Evolutionary conservation across 1,140 invertebrate genomes (phyloP).

Genomic region (Acromyrmex echinatior): DNA sequence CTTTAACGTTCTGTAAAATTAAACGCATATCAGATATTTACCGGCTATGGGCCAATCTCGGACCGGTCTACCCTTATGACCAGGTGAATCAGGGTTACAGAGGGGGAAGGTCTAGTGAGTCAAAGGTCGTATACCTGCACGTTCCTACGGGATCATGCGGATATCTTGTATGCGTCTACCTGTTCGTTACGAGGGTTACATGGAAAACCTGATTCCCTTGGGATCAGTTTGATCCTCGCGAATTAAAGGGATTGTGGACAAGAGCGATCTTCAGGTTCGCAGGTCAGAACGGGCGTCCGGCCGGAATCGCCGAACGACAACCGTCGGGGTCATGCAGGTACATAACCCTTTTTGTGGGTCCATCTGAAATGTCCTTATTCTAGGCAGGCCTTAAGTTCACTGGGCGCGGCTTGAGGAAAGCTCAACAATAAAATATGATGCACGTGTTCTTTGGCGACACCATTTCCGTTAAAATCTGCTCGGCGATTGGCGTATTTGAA

Average conservation of each 20-base stretch:
- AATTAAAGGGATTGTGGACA: slow-evolving; percentile 59
- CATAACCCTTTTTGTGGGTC: slow-evolving; percentile 81
- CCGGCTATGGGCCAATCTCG: neutral
- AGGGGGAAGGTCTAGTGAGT: slow-evolving; percentile 69
- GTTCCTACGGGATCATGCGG: slow-evolving; percentile 60
- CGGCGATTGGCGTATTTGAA: slow-evolving; percentile 44
- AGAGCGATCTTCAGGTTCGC: slow-evolving; percentile 57
- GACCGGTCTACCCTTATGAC: slow-evolving; percentile 37
- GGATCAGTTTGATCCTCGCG: slow-evolving; percentile 34
- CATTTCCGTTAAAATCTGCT: slow-evolving; percentile 13
- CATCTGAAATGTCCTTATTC: slow-evolving; percentile 82
- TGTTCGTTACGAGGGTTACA: slow-evolving; percentile 58
- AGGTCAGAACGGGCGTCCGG: slow-evolving; percentile 72
- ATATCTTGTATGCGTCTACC: slow-evolving; percentile 54
- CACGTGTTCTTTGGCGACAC: slow-evolving; percentile 27
- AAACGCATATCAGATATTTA: slow-evolving; percentile 20
- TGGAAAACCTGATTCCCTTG: slow-evolving; percentile 76
- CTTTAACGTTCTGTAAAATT: slow-evolving; percentile 22
- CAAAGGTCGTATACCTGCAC: slow-evolving; percentile 83
- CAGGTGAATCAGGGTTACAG: slow-evolving; percentile 64
- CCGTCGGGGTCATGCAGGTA: slow-evolving; percentile 83
- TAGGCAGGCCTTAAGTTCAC: neutral
- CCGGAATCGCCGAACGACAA: slow-evolving; percentile 38
- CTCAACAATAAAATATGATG: slow-evolving; percentile 39
- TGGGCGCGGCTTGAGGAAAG: neutral